A percentile compares a stretch with the other conserved stretches of the same genome.
Conservation (phyloP, 2,888 invertebrate genomes). For the Carabus problematicus region DNA sequence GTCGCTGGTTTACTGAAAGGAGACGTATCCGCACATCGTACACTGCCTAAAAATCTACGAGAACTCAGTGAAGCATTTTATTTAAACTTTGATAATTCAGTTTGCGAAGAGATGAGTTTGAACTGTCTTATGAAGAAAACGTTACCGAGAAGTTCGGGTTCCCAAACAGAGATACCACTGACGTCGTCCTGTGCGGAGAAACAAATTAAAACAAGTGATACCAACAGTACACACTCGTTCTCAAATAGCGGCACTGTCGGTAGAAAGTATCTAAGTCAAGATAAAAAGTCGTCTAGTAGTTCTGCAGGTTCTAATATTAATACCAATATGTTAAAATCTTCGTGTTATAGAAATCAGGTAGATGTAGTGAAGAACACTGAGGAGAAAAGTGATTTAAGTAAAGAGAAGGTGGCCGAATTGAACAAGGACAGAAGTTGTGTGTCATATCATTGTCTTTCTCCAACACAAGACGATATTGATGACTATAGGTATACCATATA, state of each 20-base stretch:
- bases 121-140: constrained; percentile 34
- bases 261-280: constrained; percentile 19
- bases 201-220: constrained; percentile 17
- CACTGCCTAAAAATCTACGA: constrained; percentile 53
- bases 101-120: constrained; percentile 31
- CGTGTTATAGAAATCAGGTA: constrained; percentile 11
- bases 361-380: constrained; percentile 17
- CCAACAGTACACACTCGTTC: constrained; percentile 5
- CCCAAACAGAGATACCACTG: constrained; percentile 17
- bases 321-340: constrained; percentile 5
- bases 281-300: constrained; percentile 14
- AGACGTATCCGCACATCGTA: constrained; percentile 49
- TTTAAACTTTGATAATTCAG: constrained; percentile 44
- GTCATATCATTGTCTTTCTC: constrained; percentile 52
- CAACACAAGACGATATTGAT: constrained; percentile 52
- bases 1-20: constrained; percentile 24
- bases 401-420: constrained; percentile 9
- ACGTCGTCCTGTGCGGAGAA: constrained; percentile 11
- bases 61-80: constrained; percentile 49
- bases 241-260: constrained; percentile 21
- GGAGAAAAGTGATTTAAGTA: constrained; percentile 25
- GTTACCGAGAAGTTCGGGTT: constrained; percentile 13
- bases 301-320: constrained; percentile 11
- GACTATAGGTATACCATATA: constrained; percentile 51
- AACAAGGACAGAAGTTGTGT: constrained; percentile 46